phyloP scores from a whole-genome alignment of 2,888 invertebrate genomes.

The Aethes cnicana region DNA sequence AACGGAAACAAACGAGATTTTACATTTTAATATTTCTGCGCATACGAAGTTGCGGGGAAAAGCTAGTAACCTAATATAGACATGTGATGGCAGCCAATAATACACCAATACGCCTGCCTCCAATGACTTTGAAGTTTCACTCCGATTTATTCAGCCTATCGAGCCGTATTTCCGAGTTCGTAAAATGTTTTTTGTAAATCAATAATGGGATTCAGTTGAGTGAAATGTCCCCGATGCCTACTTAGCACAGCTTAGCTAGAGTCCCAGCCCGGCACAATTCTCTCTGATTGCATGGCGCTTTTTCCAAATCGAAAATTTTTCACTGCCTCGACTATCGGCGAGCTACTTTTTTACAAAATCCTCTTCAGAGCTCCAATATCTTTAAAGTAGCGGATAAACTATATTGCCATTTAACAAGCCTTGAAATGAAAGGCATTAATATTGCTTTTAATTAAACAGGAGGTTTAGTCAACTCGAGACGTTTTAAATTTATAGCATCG shows the following conservation, averaged over 20 bases:
- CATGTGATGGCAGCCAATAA: no score
- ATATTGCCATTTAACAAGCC: slow-evolving; percentile 27
- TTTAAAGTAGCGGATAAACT: slow-evolving; percentile 23
- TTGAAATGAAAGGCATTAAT: slow-evolving; percentile 26
- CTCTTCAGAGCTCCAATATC: slow-evolving; percentile 12
- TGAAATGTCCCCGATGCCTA: slow-evolving; percentile 51
- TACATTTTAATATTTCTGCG: no score
- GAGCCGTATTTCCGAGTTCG: slow-evolving; percentile 12
- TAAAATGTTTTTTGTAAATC: slow-evolving; percentile 42
- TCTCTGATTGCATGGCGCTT: slow-evolving; percentile 73
- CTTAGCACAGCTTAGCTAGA: slow-evolving; percentile 62
- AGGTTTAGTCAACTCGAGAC: slow-evolving; percentile 22
- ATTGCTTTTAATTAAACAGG: slow-evolving; percentile 25
- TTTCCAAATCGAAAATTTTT: slow-evolving; percentile 64
- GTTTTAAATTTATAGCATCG: slow-evolving; percentile 19
- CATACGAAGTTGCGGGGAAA: no score
- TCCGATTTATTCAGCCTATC: slow-evolving; percentile 18
- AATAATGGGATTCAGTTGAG: slow-evolving; percentile 52
- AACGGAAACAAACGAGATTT: no score
- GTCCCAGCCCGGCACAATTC: slow-evolving; percentile 63
- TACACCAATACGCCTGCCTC: slow-evolving; percentile 1
- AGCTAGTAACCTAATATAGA: no score
- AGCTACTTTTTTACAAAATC: slow-evolving; percentile 25
- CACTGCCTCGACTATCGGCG: slow-evolving; percentile 16
- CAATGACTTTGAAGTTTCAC: slow-evolving; percentile 7